Base-by-base conservation (phyloP, 1,140 invertebrate genomes). In the Cheumatopsyche charites region DNA sequence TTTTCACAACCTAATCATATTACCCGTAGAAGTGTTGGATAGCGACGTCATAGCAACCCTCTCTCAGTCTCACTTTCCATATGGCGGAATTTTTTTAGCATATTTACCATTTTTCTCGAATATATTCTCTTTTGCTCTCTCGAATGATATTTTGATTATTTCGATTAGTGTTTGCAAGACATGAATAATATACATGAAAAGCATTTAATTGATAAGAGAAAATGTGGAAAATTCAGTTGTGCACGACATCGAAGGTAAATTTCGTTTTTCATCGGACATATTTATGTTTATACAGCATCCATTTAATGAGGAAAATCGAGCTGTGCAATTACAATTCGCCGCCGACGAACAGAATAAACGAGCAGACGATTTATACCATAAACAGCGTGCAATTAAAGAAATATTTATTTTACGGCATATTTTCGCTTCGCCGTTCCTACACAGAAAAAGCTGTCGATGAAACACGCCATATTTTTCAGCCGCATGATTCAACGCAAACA, bases 391-490 rank as follows among this genome's bases (percentile, higher is more conserved):
- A 47, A 47, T 47, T 47, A 47, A 15, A 47, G 15, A 47, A 47
- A 47, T 47, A 23, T 58, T 58, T 58, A 52, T 58, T 23, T 25
- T 25, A 7, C 7, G 3, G 21, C 19, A 23, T 58, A 58, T 58
- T 58, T 25, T 25, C 9, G 47, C 29, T 52, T 17, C 19, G 9
- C 29, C 9, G 47, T 52, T 52, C 19, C 29, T n/a, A 45, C 47
- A 52, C 19, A 47, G 15, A 47, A 47, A 47, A 47, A 47, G 19
- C n/a, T 58, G 55, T 26, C 19, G 55, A 58, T 26, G 55, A 58
- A 58, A 58, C 21, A 19, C 23, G 55, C 19, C 55, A 58, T 26
- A 58, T 58, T 58, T 55, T 52, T 52, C 47, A 52, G 47, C 47
- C 47, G 9, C 47, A 52, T 52, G 47, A 52, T 52, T 52, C 47